Base-by-base conservation (phyloP, 2,113 vertebrate species). In the Pachyramphus minor region DNA sequence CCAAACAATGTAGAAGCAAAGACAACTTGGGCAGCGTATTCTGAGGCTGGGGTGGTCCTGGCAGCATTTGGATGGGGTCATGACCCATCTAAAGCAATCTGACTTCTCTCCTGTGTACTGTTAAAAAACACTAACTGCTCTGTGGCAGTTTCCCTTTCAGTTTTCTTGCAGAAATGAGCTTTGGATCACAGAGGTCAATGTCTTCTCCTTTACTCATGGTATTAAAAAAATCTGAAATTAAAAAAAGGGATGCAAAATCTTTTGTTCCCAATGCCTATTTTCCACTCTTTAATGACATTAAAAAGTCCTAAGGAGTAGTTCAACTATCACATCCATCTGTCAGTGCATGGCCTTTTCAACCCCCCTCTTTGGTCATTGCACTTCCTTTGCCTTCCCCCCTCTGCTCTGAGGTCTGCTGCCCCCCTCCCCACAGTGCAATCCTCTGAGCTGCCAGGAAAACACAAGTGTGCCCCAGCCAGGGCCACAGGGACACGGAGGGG, bases 141-240 rank as follows among this genome's bases (percentile, higher is more conserved):
- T 22, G 1, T 47, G 60, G 42, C 59, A 76, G n/a, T 33, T 93
- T 63, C 24, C 45, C 42, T 80, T 74, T 64, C 7, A 4, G 8
- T 74, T 94, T 92, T 87, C 71, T 50, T 55, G n/a, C 63, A 82
- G 66, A 69, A 78, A 44, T 27, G 27, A 42, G 18, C 64, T 56
- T 84, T 41, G 45, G 82, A 30, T 80, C 53, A 30, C 37, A 49
- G 45, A 62, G 67, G 74, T 79, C 74, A 49, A 41, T 30, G 28
- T 56, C 53, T 79, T 75, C 33, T 37, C 53, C 27, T 75, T 75
- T 93, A 56, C 39, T 35, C 21, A 8, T 0, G 0, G 23, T 12
- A 59, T 73, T 79, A 73, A 91, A 68, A 58, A 5, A 28, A 2
- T 37, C 45, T 68, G 31, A 22, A 44, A 73, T 79, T 45, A 19